Evolutionary conservation across 2,888 invertebrate species (phyloP), one percentile per base, ranked within the genome.

Genomic region (Smittia aterrima): DNA sequence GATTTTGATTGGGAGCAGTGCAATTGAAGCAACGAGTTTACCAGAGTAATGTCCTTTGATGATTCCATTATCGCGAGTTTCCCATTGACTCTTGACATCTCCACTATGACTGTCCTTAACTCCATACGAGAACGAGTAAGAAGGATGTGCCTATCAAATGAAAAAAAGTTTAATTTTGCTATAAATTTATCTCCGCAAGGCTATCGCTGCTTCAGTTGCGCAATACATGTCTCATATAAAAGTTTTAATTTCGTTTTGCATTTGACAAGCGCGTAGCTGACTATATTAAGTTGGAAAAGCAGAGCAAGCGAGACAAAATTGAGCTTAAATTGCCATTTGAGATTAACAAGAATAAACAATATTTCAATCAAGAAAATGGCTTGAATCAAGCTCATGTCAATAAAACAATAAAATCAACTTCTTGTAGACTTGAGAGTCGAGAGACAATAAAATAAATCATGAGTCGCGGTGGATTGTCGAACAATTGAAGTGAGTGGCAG

Each of bases 21-120:
- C 32, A n/a, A n/a, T n/a, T n/a, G n/a, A n/a, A n/a, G n/a, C n/a
- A n/a, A n/a, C n/a, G 32, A 32, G 32, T 32, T 32, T 22, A 7
- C 58, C 68, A 6, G 47, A 47, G 79, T 90, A 90, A 64, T 83
- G 85, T 0, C 86, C 87, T 76, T 84, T 85, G 13, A 86, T 84
- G 0, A 82, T 80, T 75, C 85, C 84, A 0, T 85, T 86, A 67
- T 86, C 84, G 67, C 86, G 83, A 24, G 85, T 85, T 77, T 87
- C 87, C 86, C 86, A 86, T 78, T 87, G 87, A 1, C 85, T 84
- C 77, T 87, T 87, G 0, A 86, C 83, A 76, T 87, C 87, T 1
- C 86, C 86, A 0, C 86, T 86, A 76, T 86, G 84, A 3, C 83
- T 79, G 78, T 87, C 87, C 78, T 86, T 86, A 0, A 87, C 87